Evolutionary conservation across 2,113 vertebrate genomes (phyloP).

Genomic region (Edolisoma coerulescens): DNA sequence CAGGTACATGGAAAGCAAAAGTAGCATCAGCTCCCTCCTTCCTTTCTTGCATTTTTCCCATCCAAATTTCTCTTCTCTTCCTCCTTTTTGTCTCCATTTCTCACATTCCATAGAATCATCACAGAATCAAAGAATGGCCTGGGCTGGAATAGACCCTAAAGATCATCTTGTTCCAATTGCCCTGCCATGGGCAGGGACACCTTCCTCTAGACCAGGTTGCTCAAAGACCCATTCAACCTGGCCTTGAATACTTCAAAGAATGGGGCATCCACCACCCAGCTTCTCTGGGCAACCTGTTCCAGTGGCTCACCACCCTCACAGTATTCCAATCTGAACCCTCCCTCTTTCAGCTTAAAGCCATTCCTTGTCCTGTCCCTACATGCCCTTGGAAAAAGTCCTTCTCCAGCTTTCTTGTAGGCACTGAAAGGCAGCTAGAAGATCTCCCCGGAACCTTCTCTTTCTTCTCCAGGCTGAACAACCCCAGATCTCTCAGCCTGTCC

Average conservation of each 20-base stretch:
- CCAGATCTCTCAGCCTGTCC: not conserved
- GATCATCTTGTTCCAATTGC: rapidly evolving
- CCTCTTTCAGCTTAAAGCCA: not conserved
- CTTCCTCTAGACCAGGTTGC: not conserved
- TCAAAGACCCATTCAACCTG: not conserved
- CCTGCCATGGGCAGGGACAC: not conserved
- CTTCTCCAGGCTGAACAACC: not conserved
- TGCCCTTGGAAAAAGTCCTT: not conserved
- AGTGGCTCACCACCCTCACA: not conserved
- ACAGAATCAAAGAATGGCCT: not conserved
- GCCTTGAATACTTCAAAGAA: not conserved
- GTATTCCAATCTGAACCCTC: not conserved
- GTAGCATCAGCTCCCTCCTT: not conserved
- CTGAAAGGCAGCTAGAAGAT: not conserved
- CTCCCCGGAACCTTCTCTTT: not conserved
- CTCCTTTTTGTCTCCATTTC: not conserved
- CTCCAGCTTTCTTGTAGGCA: not conserved
- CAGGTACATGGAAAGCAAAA: not conserved
- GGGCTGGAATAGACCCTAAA: not conserved
- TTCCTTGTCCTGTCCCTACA: not conserved
- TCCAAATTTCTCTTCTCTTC: not conserved
- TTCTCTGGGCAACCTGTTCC: not conserved
- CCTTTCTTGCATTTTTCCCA: not conserved
- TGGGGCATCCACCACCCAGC: not conserved
- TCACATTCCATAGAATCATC: not conserved